These are phyloP conservation scores for Cyphomyrus discorhynchus DNA, from an alignment of 2,113 vertebrate genomes.

Conservation along the genomic window DNA sequence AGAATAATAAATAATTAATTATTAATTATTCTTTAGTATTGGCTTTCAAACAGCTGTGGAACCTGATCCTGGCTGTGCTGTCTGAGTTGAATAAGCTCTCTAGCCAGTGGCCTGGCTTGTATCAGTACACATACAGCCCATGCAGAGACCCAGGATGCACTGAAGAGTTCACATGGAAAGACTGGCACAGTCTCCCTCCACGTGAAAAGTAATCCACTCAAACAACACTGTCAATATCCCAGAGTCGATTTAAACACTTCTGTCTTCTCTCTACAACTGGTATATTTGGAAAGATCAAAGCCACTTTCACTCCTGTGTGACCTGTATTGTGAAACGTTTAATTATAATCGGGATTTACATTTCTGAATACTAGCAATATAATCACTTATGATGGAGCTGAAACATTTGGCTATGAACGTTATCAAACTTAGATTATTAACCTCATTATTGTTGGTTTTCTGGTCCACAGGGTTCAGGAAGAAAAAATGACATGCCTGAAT, in stretches of 20 bases:
- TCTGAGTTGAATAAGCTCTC: slow-evolving; percentile 37
- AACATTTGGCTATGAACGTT: neutral
- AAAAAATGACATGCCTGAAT: slow-evolving; percentile 43
- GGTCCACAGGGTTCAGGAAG: slow-evolving; percentile 37
- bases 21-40: neutral
- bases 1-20: neutral
- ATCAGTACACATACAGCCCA: slow-evolving; percentile 36
- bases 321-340: neutral
- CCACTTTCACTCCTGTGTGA: neutral
- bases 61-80: slow-evolving; percentile 47
- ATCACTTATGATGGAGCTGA: neutral
- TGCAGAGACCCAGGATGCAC: slow-evolving; percentile 41
- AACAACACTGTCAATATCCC: neutral
- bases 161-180: slow-evolving; percentile 45
- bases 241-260: neutral
- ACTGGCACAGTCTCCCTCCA: slow-evolving; percentile 34
- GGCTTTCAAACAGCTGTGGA: slow-evolving; percentile 50
- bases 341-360: neutral
- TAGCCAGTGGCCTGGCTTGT: slow-evolving; percentile 54
- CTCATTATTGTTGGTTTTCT: neutral
- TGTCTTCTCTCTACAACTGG: neutral
- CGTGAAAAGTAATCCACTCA: slow-evolving; percentile 21
- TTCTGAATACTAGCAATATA: neutral
- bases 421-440: neutral
- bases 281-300: neutral